A percentile compares a stretch with the other conserved stretches of the same genome.
These are phyloP conservation scores for Sebastes melanostomus DNA, from an alignment of 2,797 vertebrate species.

Conservation along the genomic window DNA sequence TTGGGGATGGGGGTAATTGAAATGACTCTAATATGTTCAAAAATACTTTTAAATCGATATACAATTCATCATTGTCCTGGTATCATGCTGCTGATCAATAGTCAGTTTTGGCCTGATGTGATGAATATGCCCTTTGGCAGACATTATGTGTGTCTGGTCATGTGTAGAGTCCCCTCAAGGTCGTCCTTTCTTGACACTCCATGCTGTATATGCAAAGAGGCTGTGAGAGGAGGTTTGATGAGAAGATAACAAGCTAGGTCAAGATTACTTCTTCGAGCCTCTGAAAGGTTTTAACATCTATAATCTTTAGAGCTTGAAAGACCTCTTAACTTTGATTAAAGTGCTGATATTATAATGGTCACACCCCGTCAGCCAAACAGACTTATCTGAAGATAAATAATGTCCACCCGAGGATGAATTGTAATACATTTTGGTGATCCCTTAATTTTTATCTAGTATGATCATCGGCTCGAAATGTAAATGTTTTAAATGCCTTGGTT, in stretches of 20 bases:
- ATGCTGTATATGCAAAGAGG: conserved; percentile 32
- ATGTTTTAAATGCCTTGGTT: background rate
- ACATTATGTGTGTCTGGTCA: conserved; percentile 18
- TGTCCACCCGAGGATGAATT: background rate
- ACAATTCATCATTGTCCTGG: conserved; percentile 9
- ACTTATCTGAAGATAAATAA: background rate
- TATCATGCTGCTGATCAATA: conserved; percentile 46
- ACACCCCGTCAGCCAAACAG: conserved; percentile 17
- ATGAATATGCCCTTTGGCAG: conserved; percentile 32
- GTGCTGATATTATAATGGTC: conserved; percentile 30
- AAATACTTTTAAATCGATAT: background rate
- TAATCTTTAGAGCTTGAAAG: conserved; percentile 44
- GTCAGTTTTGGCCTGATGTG: conserved; percentile 32
- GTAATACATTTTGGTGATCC: background rate
- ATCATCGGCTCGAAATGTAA: background rate
- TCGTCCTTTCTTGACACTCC: background rate
- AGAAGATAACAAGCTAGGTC: conserved; percentile 32
- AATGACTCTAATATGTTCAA: conserved; percentile 19
- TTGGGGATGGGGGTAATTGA: background rate
- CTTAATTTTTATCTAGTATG: background rate
- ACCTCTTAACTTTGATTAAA: conserved; percentile 51
- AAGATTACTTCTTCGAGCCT: conserved; percentile 21
- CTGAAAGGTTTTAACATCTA: conserved; percentile 42
- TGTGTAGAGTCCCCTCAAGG: conserved; percentile 38
- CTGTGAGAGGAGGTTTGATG: conserved; percentile 15